Percentiles rank a stretch among this genome's conserved stretches.
Evolutionary conservation across 2,888 invertebrate species (phyloP).

Genomic region (Nasonovia ribisnigri): DNA sequence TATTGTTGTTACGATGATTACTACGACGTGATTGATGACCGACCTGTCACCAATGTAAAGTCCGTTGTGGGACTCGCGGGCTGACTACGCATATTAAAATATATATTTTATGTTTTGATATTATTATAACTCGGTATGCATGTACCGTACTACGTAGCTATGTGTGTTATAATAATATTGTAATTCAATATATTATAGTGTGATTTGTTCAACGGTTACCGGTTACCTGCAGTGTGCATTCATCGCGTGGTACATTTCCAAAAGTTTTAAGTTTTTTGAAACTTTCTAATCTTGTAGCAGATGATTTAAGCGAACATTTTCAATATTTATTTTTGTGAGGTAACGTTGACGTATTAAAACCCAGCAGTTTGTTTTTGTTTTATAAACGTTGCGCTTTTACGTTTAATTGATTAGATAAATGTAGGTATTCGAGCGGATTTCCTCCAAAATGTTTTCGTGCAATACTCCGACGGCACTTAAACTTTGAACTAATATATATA

Average conservation of each 20-base stretch:
- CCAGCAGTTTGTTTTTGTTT: background rate
- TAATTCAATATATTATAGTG: background rate
- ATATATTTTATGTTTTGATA: background rate
- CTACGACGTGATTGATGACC: constrained; percentile 36
- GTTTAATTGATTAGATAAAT: background rate
- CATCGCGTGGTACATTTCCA: background rate
- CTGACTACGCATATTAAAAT: background rate
- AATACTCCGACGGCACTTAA: background rate
- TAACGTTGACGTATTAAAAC: background rate
- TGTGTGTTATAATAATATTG: too few species aligned
- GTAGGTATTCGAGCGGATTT: background rate
- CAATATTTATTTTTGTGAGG: background rate
- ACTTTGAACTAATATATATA: background rate
- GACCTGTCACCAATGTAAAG: background rate
- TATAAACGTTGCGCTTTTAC: background rate
- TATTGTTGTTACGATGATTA: constrained; percentile 10
- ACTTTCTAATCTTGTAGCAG: background rate
- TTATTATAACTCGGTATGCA: background rate
- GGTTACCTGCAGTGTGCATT: background rate
- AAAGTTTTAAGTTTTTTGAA: background rate
- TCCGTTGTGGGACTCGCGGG: background rate
- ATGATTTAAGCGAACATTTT: background rate
- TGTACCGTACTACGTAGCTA: too few species aligned
- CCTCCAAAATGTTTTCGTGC: background rate
- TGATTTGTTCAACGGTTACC: background rate